phyloP scores from a whole-genome alignment of 2,888 invertebrate species.

The Prosapia bicincta region DNA sequence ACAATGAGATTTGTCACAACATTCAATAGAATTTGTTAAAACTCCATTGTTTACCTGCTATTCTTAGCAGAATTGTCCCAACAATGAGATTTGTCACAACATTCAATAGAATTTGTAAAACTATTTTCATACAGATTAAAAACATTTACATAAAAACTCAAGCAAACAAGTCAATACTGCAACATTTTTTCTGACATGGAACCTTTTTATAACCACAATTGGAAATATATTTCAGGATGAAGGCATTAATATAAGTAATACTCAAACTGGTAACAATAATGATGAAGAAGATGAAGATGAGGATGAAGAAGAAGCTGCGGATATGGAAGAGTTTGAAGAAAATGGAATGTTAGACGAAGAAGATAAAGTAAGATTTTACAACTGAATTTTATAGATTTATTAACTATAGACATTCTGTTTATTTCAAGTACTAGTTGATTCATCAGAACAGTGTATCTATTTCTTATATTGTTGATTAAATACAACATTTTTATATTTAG shows the following conservation, averaged over 20 bases:
- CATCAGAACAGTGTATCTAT: not conserved
- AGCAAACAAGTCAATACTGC: too few relatives aligned
- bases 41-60: too few relatives aligned
- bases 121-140: too few relatives aligned
- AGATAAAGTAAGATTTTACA: constrained; percentile 66
- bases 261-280: not conserved
- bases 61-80: too few relatives aligned
- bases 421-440: not conserved
- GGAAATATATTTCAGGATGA: not conserved
- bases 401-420: not conserved
- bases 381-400: not conserved
- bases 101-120: too few relatives aligned
- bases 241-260: not conserved
- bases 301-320: constrained; percentile 91
- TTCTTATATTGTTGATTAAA: not conserved
- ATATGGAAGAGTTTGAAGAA: constrained; percentile 98
- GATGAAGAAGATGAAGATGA: constrained; percentile 66
- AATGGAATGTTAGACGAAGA: constrained; percentile 91
- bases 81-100: too few relatives aligned
- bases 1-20: too few relatives aligned
- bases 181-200: too few relatives aligned
- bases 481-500: not conserved
- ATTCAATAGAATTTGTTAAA: too few relatives aligned
- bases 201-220: too few relatives aligned
- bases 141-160: too few relatives aligned